These are phyloP conservation scores for Acrocyrtus sp. DNA, from an alignment of 2,888 invertebrate genomes.

Conservation along the genomic window DNA sequence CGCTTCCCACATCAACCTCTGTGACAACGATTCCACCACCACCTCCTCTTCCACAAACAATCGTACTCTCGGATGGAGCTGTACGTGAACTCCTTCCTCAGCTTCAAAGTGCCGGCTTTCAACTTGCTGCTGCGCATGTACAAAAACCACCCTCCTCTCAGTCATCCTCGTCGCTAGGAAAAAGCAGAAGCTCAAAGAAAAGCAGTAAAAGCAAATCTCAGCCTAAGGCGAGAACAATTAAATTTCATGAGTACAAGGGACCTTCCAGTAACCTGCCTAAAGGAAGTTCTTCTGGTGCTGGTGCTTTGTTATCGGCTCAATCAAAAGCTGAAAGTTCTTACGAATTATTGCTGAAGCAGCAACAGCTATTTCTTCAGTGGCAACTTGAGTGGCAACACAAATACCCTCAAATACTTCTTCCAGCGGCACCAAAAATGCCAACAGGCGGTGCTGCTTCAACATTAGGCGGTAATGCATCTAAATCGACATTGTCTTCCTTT, in stretches of 20 bases:
- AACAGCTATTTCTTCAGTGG: conserved; percentile 90
- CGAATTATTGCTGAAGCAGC: conserved; percentile 91
- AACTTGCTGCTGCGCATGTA: conserved; percentile 24
- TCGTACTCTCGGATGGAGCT: conserved; percentile 38
- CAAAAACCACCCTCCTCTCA: conserved; percentile 42
- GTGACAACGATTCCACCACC: conserved; percentile 56
- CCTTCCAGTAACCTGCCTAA: conserved; percentile 87
- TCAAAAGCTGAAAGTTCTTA: conserved; percentile 80
- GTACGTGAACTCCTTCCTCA: conserved; percentile 50
- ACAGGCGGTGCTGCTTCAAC: not conserved
- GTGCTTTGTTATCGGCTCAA: conserved; percentile 63
- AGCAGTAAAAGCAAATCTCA: conserved; percentile 77
- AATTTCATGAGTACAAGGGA: conserved; percentile 97
- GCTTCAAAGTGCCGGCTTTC: conserved; percentile 49
- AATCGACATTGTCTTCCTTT: conserved; percentile 37
- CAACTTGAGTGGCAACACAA: conserved; percentile 85
- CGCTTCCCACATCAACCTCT: conserved; percentile 55
- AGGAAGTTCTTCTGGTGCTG: conserved; percentile 65
- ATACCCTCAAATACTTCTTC: conserved; percentile 55
- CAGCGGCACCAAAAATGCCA: conserved; percentile 33
- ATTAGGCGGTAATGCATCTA: conserved; percentile 6
- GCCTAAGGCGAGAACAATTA: conserved; percentile 88
- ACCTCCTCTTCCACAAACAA: conserved; percentile 38
- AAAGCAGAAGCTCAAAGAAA: conserved; percentile 65
- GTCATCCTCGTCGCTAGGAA: conserved; percentile 66